A percentile compares a stretch with the other conserved stretches of the same genome.
Conservation (phyloP, 2,113 vertebrate genomes). For the Pachypanchax playfairii region DNA sequence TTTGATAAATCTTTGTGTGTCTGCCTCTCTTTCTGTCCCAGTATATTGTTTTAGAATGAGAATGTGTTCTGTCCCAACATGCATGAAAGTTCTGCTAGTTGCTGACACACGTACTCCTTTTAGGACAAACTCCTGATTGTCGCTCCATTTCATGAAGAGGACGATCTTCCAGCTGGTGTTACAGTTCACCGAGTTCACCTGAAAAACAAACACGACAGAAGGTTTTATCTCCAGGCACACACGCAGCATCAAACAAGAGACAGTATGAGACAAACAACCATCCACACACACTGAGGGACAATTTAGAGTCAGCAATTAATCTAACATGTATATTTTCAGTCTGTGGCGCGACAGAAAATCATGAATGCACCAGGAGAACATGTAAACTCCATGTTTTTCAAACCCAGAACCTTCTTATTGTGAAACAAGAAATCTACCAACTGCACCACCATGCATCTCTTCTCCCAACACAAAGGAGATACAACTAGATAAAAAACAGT, state of each 20-base stretch:
- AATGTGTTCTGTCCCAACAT: background rate
- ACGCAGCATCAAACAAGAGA: background rate
- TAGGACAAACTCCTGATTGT: constrained; percentile 94
- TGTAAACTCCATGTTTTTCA: too few species aligned
- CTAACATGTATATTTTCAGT: too few species aligned
- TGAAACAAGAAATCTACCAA: too few species aligned
- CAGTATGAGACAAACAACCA: too few species aligned
- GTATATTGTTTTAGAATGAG: background rate
- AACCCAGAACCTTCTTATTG: too few species aligned
- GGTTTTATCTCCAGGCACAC: background rate
- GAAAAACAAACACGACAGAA: constrained; percentile 38
- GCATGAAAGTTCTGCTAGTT: background rate
- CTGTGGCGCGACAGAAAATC: too few species aligned
- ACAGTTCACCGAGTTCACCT: constrained; percentile 99
- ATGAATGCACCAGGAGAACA: too few species aligned
- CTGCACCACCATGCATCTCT: too few species aligned
- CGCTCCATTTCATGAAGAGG: constrained; percentile 98
- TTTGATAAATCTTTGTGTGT: background rate
- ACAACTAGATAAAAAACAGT: too few species aligned
- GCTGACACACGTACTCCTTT: constrained; percentile 87
- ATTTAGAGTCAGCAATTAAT: too few species aligned
- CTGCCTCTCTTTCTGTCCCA: background rate
- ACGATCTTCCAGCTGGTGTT: constrained; percentile 99
- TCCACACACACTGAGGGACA: too few species aligned
- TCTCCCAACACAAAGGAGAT: too few species aligned